phyloP scores from a whole-genome alignment of 2,113 vertebrate species.

The Pteronura brasiliensis region DNA sequence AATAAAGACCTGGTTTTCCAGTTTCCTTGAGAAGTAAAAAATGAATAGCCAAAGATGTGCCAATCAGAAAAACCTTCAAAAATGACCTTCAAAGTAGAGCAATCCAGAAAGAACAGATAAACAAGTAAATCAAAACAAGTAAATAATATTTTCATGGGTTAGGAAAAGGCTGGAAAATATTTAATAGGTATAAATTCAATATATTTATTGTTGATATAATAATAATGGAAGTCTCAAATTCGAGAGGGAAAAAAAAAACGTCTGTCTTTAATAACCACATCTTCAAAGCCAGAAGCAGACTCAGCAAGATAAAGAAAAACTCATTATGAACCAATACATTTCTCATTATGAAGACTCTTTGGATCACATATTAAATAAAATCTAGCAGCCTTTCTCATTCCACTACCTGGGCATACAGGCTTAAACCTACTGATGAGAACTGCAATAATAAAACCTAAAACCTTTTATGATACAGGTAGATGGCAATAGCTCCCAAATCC shows the following conservation, averaged over 20 bases:
- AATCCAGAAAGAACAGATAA: neutral
- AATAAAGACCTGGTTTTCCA: neutral
- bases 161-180: neutral
- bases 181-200: neutral
- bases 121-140: neutral
- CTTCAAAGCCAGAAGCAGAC: neutral
- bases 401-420: neutral
- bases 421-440: neutral
- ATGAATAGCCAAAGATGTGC: neutral
- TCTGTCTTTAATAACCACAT: neutral
- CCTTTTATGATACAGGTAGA: neutral
- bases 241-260: neutral
- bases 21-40: constrained; percentile 21
- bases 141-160: neutral
- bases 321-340: neutral
- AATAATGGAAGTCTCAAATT: neutral
- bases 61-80: neutral
- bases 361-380: neutral
- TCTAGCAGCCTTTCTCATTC: neutral
- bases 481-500: neutral
- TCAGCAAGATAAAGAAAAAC: neutral
- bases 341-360: neutral
- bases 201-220: neutral
- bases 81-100: neutral
- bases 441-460: neutral